Conservation (phyloP, 2,888 invertebrate genomes). For the Taphrorychus bicolor region DNA sequence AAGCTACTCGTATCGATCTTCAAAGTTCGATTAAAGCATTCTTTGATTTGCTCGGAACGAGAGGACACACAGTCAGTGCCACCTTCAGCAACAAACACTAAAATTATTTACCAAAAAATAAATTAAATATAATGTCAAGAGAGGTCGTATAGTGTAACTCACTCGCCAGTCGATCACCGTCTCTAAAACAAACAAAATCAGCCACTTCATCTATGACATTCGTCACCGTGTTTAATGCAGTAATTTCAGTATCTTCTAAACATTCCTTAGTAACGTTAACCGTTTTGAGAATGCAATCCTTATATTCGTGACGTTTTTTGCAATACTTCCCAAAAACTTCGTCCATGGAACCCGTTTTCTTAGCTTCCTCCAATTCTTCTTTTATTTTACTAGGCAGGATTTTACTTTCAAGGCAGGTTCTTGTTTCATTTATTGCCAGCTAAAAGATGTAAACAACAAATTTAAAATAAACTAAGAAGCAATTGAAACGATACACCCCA, state of each 20-base stretch:
- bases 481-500: too few relatives aligned
- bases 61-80: slow-evolving; percentile 62
- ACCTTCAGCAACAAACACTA: slow-evolving; percentile 65
- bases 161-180: slow-evolving; percentile 67
- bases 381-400: slow-evolving; percentile 67
- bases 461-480: too few relatives aligned
- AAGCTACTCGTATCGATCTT: slow-evolving; percentile 59
- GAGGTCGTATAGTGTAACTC: slow-evolving; percentile 49
- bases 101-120: too few relatives aligned
- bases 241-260: slow-evolving; percentile 59
- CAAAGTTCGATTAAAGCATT: slow-evolving; percentile 71
- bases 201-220: slow-evolving; percentile 61
- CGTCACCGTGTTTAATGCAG: slow-evolving; percentile 58
- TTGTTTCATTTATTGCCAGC: slow-evolving; percentile 55
- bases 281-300: slow-evolving; percentile 59
- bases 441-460: slow-evolving; percentile 23
- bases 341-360: slow-evolving; percentile 62
- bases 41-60: slow-evolving; percentile 66
- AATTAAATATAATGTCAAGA: too few relatives aligned
- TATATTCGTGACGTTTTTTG: slow-evolving; percentile 58
- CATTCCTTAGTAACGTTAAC: slow-evolving; percentile 60
- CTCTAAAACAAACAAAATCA: slow-evolving; percentile 63
- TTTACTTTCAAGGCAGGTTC: slow-evolving; percentile 66
- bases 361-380: slow-evolving; percentile 62
- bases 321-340: slow-evolving; percentile 65